Evolutionary conservation across 2,113 vertebrate genomes (phyloP).

Genomic region (Arenaria interpres): DNA sequence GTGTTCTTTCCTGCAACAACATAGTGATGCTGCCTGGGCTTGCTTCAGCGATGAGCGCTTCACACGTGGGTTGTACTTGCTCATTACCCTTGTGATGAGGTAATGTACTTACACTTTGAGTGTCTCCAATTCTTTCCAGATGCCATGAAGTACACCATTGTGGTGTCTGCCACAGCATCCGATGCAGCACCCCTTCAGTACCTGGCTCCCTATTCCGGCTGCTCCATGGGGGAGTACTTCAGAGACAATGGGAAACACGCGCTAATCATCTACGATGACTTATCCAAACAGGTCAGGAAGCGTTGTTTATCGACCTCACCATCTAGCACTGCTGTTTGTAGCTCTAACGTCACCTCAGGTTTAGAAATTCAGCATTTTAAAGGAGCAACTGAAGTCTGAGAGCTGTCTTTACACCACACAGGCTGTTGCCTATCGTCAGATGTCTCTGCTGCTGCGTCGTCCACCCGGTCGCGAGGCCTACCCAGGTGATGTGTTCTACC

Average conservation of each 20-base stretch:
- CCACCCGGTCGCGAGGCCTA: conserved; percentile 97
- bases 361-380: rapidly evolving
- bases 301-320: rapidly evolving
- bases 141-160: conserved; percentile 99
- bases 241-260: conserved; percentile 97
- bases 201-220: conserved; percentile 96
- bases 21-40: neutral
- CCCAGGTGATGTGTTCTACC: conserved; percentile 97
- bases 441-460: conserved; percentile 96
- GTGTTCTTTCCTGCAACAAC: rapidly evolving
- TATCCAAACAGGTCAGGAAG: conserved; percentile 92
- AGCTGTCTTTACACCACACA: neutral
- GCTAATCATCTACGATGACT: conserved; percentile 97
- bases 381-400: neutral
- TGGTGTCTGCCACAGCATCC: conserved; percentile 96
- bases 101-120: rapidly evolving
- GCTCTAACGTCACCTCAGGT: neutral
- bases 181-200: conserved; percentile 98
- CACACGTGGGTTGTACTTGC: rapidly evolving
- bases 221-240: conserved; percentile 99
- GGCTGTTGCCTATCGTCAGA: conserved; percentile 98
- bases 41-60: rapidly evolving
- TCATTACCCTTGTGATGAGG: rapidly evolving
- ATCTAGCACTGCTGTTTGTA: neutral
- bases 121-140: conserved; percentile 61